Base-by-base conservation (phyloP, 1,140 invertebrate genomes). In the Achroia grisella region DNA sequence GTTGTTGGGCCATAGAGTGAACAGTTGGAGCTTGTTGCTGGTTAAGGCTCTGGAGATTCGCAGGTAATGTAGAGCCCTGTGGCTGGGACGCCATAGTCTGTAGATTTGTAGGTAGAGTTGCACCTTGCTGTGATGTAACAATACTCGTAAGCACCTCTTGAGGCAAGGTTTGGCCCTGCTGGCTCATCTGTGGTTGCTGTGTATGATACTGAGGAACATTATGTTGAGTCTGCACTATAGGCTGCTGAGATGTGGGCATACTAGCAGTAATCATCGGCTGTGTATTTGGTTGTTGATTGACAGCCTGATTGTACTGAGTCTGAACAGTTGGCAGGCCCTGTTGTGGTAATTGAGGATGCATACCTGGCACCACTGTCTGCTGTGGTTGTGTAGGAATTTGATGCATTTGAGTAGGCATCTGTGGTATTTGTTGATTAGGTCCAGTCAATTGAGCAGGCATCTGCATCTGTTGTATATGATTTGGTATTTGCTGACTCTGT, bases 51-150 rank as follows among this genome's bases (percentile, higher is more conserved):
- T 89, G 88, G 45, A 90, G 73, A 82, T 87, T 90, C 8, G 88
- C 78, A 6, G 89, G 89, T 50, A 90, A 78, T 2, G 89, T 89
- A 0, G 88, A 75, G 8, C 88, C 88, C 52, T 89, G 87, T 6
- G 81, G 85, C 60, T 87, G 85, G 44, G 77, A 67, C 12, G 56
- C 65, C 73, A 87, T 82, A 8, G 81, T 69, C 34, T 87, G 86
- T 15, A 88, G 63, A 64, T 85, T 83, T 10, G 64, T 63, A 32
- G 86, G 82, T 31, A 87, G 56, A 27, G 85, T 85, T 43, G 73
- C 74, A 70, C 81, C 84, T 71, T 87, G 86, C 52, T 86, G 85
- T 56, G 83, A 87, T 72, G 80, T 82, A 31, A 86, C 83, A 60
- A 86, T 86, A 67, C 69, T 84, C 40, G 83, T 71, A 50, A 87